A percentile compares a stretch with the other conserved stretches of the same genome.
These are phyloP conservation scores for Acanthosoma haemorrhoidale DNA, from an alignment of 2,888 invertebrate genomes.

Conservation along the genomic window DNA sequence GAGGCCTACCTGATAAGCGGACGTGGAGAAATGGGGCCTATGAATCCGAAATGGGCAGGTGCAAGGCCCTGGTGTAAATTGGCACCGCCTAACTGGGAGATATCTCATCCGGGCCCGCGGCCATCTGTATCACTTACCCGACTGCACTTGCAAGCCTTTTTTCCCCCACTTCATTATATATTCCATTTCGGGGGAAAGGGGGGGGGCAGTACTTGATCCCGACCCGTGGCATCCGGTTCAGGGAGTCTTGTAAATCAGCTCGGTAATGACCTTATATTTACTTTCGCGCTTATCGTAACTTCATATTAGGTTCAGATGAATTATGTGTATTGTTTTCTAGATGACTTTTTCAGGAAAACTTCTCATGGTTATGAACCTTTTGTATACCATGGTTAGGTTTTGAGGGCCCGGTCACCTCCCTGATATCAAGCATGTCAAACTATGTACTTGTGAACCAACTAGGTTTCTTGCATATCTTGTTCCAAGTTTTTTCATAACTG, in stretches of 20 bases:
- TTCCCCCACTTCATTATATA: background rate
- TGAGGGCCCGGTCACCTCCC: no score
- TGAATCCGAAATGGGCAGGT: background rate
- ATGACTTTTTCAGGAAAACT: background rate
- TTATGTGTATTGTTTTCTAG: background rate
- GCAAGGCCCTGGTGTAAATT: background rate
- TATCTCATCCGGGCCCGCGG: background rate
- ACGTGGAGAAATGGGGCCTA: background rate
- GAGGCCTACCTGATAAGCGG: background rate
- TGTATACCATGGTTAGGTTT: no score
- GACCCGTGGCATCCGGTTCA: background rate
- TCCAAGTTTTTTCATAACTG: no score
- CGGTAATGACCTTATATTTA: background rate
- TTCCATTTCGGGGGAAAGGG: background rate
- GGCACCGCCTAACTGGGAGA: background rate
- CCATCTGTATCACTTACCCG: background rate
- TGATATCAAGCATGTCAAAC: no score
- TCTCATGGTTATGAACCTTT: no score
- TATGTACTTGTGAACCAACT: no score
- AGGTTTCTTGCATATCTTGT: no score
- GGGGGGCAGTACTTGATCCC: background rate
- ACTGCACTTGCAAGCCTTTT: background rate
- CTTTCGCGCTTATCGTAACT: background rate
- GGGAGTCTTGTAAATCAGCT: background rate
- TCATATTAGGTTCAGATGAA: background rate